phyloP scores from a whole-genome alignment of 2,797 vertebrate genomes.

The Miichthys miiuy region DNA sequence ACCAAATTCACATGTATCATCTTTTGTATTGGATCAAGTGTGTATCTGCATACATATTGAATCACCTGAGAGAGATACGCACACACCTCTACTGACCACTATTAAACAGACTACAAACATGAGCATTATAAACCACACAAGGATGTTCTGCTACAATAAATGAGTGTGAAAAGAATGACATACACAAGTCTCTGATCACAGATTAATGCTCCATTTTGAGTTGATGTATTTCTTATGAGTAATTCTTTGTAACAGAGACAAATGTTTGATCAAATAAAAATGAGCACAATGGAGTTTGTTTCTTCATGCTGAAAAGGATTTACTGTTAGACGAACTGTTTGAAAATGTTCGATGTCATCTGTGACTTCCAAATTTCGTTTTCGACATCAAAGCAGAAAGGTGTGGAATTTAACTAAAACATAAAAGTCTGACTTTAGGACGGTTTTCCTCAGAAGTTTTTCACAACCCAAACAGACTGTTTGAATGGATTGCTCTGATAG shows the following conservation, averaged over 20 bases:
- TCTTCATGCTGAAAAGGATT: not conserved
- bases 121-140: not conserved
- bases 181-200: not conserved
- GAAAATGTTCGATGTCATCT: not conserved
- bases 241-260: not conserved
- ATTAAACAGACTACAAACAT: not conserved
- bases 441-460: not conserved
- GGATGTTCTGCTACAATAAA: too few relatives aligned
- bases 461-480: not conserved
- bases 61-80: not conserved
- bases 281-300: not conserved
- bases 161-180: not conserved
- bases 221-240: not conserved
- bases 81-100: not conserved
- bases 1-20: not conserved
- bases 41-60: not conserved
- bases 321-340: not conserved
- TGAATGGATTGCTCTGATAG: not conserved
- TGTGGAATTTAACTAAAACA: not conserved
- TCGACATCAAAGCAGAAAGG: not conserved
- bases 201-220: not conserved
- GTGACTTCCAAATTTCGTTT: not conserved
- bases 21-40: not conserved
- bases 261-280: not conserved
- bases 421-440: slow-evolving; percentile 1